A percentile compares a stretch with the other conserved stretches of the same genome.
phyloP scores from a whole-genome alignment of 1,140 invertebrate genomes.

The Papilio polyxenes region DNA sequence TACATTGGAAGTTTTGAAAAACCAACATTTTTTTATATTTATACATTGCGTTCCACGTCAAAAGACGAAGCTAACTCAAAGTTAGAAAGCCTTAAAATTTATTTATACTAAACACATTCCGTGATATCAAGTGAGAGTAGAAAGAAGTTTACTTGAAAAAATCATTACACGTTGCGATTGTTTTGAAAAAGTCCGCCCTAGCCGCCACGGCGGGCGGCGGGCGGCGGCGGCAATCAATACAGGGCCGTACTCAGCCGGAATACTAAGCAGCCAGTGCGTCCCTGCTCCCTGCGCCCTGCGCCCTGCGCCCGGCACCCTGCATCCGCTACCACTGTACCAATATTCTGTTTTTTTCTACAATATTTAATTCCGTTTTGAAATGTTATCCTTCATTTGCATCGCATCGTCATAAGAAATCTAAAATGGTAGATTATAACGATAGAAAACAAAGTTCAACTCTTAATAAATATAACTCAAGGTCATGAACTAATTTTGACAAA shows the following conservation, averaged over 20 bases:
- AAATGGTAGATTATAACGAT: too few relatives aligned
- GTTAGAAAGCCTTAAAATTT: neutral
- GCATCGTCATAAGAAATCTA: neutral
- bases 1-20: too few relatives aligned
- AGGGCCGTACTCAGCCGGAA: constrained; percentile 61
- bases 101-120: neutral
- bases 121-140: constrained; percentile 23
- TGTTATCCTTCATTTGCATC: neutral
- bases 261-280: constrained; percentile 68
- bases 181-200: constrained; percentile 71
- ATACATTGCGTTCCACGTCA: too few relatives aligned
- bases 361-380: constrained; percentile 6
- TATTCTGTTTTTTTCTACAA: constrained; percentile 23
- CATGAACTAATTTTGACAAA: too few relatives aligned
- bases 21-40: too few relatives aligned
- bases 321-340: constrained; percentile 42
- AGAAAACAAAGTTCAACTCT: too few relatives aligned
- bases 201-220: constrained; percentile 49
- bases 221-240: constrained; percentile 71
- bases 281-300: constrained; percentile 50
- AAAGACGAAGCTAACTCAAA: neutral
- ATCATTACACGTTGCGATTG: constrained; percentile 67
- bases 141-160: constrained; percentile 50
- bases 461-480: too few relatives aligned
- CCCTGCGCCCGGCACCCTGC: constrained; percentile 46